Base-by-base conservation (phyloP, 2,888 invertebrate species). In the Apamea anceps region DNA sequence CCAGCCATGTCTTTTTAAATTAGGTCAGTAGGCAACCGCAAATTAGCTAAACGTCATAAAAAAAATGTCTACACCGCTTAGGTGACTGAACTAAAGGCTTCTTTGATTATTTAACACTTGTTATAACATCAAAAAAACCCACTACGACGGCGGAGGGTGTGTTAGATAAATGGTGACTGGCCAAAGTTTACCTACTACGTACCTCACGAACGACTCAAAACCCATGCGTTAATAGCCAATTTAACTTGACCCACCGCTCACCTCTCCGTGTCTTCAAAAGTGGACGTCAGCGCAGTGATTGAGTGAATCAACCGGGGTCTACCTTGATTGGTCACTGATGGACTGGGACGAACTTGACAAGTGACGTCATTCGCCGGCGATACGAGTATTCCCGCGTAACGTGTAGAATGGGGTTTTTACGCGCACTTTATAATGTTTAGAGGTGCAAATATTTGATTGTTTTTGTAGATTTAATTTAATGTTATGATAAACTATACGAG, bases 381-480 rank as follows among this genome's bases (percentile, higher is more conserved):
- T 80, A 80, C 85, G 70, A 83, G 87, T 89, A 84, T 86, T 80
- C 80, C 81, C 81, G 76, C 80, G 81, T 78, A 67, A 67, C 73
- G 79, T 70, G 21, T 82, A 78, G 81, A 87, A 81, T 91, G 87
- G 91, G 93, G 90, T 92, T 86, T 93, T 93, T 92, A 91, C 92
- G 90, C 79, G 60, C 84, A 51, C 84, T 81, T 87, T 42, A 45
- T 72, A 91, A 90, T 81, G 57, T 85, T 57, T 89, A 91, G 90
- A 91, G 74, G 71, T 60, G 84, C 28, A 42, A 60, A 81, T 72
- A 72, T 51, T 74, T 37, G 1, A 54, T 45, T 63, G 1, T 70
- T 32, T 63, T n/a, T n/a, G n/a, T n/a, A n/a, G n/a, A n/a, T n/a
- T n/a, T n/a, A n/a, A n/a, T n/a, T n/a, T n/a, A n/a, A n/a, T 54